A percentile compares a stretch with the other conserved stretches of the same genome.
These are phyloP conservation scores for Mycteria americana DNA, from an alignment of 2,797 vertebrate species.

Conservation along the genomic window DNA sequence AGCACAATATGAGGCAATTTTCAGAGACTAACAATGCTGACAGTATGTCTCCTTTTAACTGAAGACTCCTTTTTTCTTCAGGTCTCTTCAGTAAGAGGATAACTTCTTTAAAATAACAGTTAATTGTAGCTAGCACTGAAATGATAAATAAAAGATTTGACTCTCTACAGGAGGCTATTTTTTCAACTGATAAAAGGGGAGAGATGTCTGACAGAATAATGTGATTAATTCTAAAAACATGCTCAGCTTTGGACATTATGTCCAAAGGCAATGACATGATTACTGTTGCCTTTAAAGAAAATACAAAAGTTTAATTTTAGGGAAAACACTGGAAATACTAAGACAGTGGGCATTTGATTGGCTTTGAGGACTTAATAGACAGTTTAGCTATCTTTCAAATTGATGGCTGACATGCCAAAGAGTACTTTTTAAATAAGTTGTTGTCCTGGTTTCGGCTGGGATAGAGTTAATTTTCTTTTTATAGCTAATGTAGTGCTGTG, in stretches of 20 bases:
- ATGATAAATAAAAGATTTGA: constrained; percentile 52
- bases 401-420: background rate
- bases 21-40: constrained; percentile 5
- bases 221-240: constrained; percentile 56
- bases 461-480: too few relatives aligned
- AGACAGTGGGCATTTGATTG: background rate
- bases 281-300: constrained; percentile 44
- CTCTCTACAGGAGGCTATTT: constrained; percentile 42
- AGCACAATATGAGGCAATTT: background rate
- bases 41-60: constrained; percentile 25
- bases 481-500: too few relatives aligned
- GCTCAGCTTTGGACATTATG: constrained; percentile 34
- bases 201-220: constrained; percentile 59
- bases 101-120: constrained; percentile 45
- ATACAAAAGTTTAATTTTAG: constrained; percentile 23
- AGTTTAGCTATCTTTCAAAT: constrained; percentile 23
- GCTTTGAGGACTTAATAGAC: constrained; percentile 40
- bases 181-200: constrained; percentile 31
- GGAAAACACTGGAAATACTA: constrained; percentile 8
- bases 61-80: background rate
- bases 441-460: background rate
- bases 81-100: background rate
- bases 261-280: constrained; percentile 51
- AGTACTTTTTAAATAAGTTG: background rate
- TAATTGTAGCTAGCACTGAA: constrained; percentile 40